phyloP scores from a whole-genome alignment of 1,140 invertebrate species.

The Hermetia illucens region DNA sequence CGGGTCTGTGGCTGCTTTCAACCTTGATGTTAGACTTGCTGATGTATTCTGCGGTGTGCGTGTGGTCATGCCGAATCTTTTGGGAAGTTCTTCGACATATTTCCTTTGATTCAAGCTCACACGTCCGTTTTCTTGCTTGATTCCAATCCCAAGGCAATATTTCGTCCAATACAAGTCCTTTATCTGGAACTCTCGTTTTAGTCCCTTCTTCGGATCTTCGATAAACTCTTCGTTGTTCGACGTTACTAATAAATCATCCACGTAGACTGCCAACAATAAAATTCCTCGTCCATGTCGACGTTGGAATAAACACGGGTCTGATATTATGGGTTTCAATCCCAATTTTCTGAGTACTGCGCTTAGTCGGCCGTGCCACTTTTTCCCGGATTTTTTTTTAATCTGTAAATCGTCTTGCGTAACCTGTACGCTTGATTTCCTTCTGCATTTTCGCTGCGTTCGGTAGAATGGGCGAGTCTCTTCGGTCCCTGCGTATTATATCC shows the following conservation, averaged over 20 bases:
- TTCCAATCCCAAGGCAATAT: slow-evolving; percentile 19
- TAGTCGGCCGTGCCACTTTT: slow-evolving; percentile 15
- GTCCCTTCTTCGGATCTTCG: slow-evolving; percentile 9
- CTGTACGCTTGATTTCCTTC: slow-evolving; percentile 7
- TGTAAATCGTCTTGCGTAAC: slow-evolving; percentile 15
- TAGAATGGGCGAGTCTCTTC: no score
- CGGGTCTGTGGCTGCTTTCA: slow-evolving; percentile 3
- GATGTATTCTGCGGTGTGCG: slow-evolving; percentile 23
- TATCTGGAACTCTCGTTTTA: slow-evolving; percentile 17
- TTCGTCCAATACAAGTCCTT: slow-evolving; percentile 7
- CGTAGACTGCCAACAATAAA: slow-evolving; percentile 19
- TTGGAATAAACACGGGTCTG: slow-evolving; percentile 23
- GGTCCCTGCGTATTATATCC: no score
- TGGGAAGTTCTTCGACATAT: slow-evolving; percentile 21
- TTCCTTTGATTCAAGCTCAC: slow-evolving; percentile 17
- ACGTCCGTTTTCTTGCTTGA: slow-evolving; percentile 6
- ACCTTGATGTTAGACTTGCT: slow-evolving; percentile 8
- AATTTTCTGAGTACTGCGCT: slow-evolving; percentile 16
- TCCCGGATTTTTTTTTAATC: slow-evolving; percentile 15
- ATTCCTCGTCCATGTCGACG: slow-evolving; percentile 8
- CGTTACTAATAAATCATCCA: no score
- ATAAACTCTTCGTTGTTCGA: slow-evolving; percentile 10
- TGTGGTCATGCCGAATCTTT: slow-evolving; percentile 18
- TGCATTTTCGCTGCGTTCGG: slow-evolving; percentile 24
- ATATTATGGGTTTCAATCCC: slow-evolving; percentile 16